Base-by-base conservation (phyloP, 2,888 invertebrate species). In the Blomia tropicalis region DNA sequence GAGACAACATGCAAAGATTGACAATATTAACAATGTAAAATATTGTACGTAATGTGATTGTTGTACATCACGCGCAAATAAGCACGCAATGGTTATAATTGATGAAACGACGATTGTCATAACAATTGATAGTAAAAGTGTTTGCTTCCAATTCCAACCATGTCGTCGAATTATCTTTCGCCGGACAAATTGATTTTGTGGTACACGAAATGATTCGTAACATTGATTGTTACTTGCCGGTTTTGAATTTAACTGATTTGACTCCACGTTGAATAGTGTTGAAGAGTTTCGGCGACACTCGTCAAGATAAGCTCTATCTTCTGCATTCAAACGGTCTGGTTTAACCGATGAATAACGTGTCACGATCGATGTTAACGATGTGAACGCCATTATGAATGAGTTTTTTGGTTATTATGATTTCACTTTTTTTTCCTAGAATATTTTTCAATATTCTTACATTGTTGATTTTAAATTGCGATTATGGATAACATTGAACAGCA, bases 111-210 rank as follows among this genome's bases (percentile, higher is more conserved):
- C 19, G 14, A 56, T 36, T n/a, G 29, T 25, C 30, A 56, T 4
- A 1, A 56, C 29, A 17, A 25, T 2, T n/a, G 56, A 22, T 14
- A 47, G 51, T 22, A 47, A 11, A 11, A 19, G 11, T 7, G 51
- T 47, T n/a, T 27, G 7, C 27, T 47, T 47, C 56, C 56, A 56
- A 19, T n/a, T 56, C 25, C 56, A 56, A 47, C 22, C 22, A 47
- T 47, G 22, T 47, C 47, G 47, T 25, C 5, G 22, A 14, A 47
- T 14, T 19, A 56, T 30, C 23, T 14, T 2, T 56, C 29, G 56
- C 29, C 29, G 56, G 23, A 56, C 30, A 32, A 56, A 19, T 36
- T 56, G 56, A 14, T 31, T 23, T 22, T 56, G 25, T 19, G 25
- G 11, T 5, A 14, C 29, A 22, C 29, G 31, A 31, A 56, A 56